These are phyloP conservation scores for Proteles cristata DNA, from an alignment of 2,113 vertebrate species.

Conservation along the genomic window DNA sequence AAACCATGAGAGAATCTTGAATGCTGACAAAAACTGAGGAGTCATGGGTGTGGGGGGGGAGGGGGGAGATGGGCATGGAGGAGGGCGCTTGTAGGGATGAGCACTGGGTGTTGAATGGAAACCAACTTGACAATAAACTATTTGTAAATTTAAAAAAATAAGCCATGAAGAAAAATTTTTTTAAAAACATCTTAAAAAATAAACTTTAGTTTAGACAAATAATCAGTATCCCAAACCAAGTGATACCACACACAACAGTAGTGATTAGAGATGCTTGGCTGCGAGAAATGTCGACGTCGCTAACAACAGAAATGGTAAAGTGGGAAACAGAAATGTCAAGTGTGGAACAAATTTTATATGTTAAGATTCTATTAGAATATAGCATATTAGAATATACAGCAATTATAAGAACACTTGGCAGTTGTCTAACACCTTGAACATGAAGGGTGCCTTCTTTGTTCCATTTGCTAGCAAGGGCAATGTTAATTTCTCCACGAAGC, in stretches of 20 bases:
- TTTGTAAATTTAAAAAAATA: too few species aligned
- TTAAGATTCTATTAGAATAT: neutral
- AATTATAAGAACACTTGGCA: neutral
- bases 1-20: too few species aligned
- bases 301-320: constrained; percentile 14
- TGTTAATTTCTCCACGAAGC: neutral
- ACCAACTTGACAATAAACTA: too few species aligned
- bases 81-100: too few species aligned
- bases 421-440: neutral
- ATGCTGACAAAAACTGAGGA: too few species aligned
- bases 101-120: too few species aligned
- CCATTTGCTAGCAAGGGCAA: neutral
- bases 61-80: too few species aligned
- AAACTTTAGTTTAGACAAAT: neutral
- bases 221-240: neutral
- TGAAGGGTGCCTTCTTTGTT: neutral
- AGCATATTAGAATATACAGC: too few species aligned
- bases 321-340: neutral
- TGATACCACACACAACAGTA: neutral
- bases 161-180: too few species aligned
- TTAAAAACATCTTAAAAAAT: neutral
- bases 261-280: neutral
- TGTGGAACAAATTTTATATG: neutral
- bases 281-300: neutral
- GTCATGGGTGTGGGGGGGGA: too few species aligned